These are phyloP conservation scores for Penaeus japonicus DNA, from an alignment of 1,140 invertebrate species.

Conservation along the genomic window DNA sequence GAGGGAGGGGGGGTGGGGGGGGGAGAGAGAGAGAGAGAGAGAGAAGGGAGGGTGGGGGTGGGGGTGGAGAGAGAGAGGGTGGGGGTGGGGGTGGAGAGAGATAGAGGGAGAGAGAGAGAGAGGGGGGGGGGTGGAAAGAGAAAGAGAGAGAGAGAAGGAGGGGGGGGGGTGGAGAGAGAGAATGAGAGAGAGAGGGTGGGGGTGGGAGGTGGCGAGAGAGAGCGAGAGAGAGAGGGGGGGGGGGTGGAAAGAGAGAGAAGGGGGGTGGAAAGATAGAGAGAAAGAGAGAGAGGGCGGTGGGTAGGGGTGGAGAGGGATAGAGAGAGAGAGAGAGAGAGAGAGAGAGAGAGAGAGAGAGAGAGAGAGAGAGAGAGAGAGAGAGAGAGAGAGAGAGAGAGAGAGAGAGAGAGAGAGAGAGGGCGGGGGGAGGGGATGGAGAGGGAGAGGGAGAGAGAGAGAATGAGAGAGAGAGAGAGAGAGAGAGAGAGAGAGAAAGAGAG, in stretches of 20 bases:
- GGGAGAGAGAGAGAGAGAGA: neutral
- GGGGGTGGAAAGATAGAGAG: neutral
- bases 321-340: neutral
- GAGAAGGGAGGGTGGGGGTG: neutral
- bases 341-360: neutral
- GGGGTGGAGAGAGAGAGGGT: neutral
- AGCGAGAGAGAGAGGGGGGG: neutral
- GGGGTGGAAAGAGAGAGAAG: neutral
- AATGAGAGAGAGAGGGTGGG: neutral
- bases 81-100: neutral
- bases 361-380: neutral
- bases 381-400: neutral
- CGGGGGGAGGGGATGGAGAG: neutral
- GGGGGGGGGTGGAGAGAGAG: neutral
- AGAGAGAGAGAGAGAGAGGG: neutral
- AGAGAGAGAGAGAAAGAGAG: neutral
- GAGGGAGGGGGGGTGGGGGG: neutral
- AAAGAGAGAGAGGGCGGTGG: neutral
- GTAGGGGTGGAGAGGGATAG: too few species aligned
- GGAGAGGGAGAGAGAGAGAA: neutral
- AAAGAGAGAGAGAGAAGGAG: neutral
- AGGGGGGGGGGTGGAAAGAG: neutral
- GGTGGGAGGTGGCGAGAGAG: neutral
- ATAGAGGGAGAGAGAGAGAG: neutral
- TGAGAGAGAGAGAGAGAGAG: neutral